These are phyloP conservation scores for Zootoca vivipara DNA, from an alignment of 2,113 vertebrate genomes.

Conservation along the genomic window DNA sequence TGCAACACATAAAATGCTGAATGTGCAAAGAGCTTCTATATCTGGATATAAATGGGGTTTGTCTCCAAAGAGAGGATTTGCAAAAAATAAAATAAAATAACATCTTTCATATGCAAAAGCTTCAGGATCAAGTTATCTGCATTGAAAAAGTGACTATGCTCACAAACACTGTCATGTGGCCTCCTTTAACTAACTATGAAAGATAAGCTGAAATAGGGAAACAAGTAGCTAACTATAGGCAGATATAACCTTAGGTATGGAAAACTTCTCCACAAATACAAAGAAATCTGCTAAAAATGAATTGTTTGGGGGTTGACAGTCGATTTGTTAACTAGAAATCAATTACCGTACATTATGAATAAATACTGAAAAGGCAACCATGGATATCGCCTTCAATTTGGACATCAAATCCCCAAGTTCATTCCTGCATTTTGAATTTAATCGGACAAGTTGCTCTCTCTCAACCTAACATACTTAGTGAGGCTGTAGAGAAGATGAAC, in stretches of 20 bases:
- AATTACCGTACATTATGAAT: not conserved
- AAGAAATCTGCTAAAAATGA: not conserved
- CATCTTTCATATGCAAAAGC: not conserved
- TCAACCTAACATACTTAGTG: not conserved
- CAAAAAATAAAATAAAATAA: not conserved
- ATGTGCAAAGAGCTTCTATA: conserved; percentile 1
- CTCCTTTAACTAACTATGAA: not conserved
- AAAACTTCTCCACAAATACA: not conserved
- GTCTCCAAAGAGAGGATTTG: not conserved
- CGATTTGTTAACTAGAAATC: not conserved
- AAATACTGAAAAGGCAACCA: not conserved
- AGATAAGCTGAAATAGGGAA: not conserved
- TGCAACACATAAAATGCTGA: conserved; percentile 2
- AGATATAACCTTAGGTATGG: not conserved
- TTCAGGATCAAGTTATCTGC: not conserved
- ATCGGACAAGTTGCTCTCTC: not conserved
- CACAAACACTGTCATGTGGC: not conserved
- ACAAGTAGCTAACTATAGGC: not conserved
- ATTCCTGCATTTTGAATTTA: not conserved
- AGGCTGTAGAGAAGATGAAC: not conserved
- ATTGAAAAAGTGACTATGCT: not conserved
- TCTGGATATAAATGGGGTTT: conserved; percentile 7
- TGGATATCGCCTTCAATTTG: not conserved
- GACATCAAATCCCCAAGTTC: not conserved
- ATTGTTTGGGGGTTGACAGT: not conserved